Conservation (phyloP, 2,888 invertebrate genomes). For the Andrena hattorfiana region DNA sequence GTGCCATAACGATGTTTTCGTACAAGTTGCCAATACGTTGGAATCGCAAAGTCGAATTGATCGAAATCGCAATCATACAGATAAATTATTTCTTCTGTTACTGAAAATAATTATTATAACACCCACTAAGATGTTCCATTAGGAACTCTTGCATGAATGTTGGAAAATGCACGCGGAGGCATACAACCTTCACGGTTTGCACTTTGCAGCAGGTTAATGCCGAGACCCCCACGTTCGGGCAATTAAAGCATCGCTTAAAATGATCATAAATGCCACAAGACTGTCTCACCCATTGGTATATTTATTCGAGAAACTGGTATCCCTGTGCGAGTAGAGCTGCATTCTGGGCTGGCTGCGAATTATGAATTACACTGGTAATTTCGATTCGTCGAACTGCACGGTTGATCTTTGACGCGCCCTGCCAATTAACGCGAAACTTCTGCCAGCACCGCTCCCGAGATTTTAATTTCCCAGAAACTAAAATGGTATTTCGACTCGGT, state of each 20-base stretch:
- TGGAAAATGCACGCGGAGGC: slow-evolving; percentile 23
- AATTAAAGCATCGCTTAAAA: slow-evolving; percentile 77
- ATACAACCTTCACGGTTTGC: slow-evolving; percentile 25
- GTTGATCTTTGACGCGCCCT: not conserved
- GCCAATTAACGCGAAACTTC: not conserved
- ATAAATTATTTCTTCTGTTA: too few species aligned
- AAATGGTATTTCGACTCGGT: not conserved
- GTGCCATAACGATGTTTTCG: too few species aligned
- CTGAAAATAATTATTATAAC: too few species aligned
- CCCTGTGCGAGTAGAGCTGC: not conserved
- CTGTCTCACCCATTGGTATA: slow-evolving; percentile 41
- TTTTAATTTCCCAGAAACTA: too few species aligned
- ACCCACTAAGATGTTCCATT: too few species aligned
- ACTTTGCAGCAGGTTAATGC: slow-evolving; percentile 67
- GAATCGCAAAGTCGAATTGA: too few species aligned
- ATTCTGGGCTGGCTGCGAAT: slow-evolving; percentile 8
- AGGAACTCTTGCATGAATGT: not conserved
- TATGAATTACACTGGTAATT: not conserved
- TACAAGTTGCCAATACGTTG: too few species aligned
- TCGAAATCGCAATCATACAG: too few species aligned
- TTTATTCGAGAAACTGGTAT: slow-evolving; percentile 44
- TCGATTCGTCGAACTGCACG: slow-evolving; percentile 1
- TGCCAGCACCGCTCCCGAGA: not conserved
- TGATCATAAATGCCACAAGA: slow-evolving; percentile 68
- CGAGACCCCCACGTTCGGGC: slow-evolving; percentile 78